Percentiles rank a stretch among this genome's conserved stretches.
phyloP scores from a whole-genome alignment of 2,113 vertebrate genomes.

The Panthera tigris region DNA sequence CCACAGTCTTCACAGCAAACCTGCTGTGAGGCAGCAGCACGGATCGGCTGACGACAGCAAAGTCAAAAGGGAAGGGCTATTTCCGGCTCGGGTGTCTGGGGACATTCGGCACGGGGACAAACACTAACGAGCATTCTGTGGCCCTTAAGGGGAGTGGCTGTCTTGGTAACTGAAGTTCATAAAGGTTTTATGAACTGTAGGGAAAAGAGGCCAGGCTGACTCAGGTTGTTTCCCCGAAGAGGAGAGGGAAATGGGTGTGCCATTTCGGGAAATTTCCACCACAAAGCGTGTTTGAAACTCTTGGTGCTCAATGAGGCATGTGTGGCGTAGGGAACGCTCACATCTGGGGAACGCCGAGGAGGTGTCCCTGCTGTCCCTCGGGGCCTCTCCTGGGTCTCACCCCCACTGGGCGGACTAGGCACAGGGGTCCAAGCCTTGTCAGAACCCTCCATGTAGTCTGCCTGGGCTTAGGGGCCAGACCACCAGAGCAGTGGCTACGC shows the following conservation, averaged over 20 bases:
- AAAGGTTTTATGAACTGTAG: not conserved
- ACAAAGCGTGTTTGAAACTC: not conserved
- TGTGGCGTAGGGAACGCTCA: rapidly evolving
- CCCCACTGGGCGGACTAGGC: too few relatives aligned
- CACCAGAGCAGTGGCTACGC: not conserved
- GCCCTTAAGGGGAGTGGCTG: not conserved
- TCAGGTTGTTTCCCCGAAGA: not conserved
- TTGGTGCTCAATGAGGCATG: not conserved
- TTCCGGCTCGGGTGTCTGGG: not conserved
- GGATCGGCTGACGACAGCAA: rapidly evolving
- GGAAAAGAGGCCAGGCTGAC: not conserved
- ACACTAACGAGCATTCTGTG: not conserved
- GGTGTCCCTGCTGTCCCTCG: not conserved
- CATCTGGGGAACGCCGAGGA: too few relatives aligned
- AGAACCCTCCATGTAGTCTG: rapidly evolving
- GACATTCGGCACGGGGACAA: too few relatives aligned
- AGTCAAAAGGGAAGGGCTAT: not conserved
- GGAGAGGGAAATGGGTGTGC: not conserved
- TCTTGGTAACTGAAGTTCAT: not conserved
- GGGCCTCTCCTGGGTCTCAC: not conserved
- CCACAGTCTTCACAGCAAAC: not conserved
- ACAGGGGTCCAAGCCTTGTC: not conserved
- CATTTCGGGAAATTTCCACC: not conserved
- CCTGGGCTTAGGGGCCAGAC: not conserved
- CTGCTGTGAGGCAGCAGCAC: rapidly evolving